Evolutionary conservation across 2,888 invertebrate genomes (phyloP).

Genomic region (Drosophila neutralis): DNA sequence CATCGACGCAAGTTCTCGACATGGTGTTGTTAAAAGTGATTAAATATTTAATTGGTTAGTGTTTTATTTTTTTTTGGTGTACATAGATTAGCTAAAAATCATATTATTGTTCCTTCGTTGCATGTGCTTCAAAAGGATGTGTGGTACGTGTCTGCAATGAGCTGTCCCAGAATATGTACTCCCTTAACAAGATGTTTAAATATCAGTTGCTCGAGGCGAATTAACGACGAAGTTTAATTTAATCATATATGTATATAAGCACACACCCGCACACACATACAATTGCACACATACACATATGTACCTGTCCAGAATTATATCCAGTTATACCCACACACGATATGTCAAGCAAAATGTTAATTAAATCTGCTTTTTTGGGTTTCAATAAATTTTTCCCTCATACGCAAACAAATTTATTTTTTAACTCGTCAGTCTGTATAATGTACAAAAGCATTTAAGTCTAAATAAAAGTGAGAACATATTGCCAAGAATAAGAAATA

Average conservation of each 20-base stretch:
- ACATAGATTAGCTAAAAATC: conserved; percentile 9
- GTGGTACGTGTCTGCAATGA: conserved; percentile 72
- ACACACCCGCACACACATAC: neutral
- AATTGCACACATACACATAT: conserved; percentile 6
- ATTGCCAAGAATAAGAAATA: conserved; percentile 12
- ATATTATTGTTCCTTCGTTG: conserved; percentile 18
- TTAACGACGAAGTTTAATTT: conserved; percentile 23
- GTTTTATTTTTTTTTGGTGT: conserved; percentile 14
- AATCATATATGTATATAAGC: neutral
- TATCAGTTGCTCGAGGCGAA: conserved; percentile 72
- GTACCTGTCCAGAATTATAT: conserved; percentile 32
- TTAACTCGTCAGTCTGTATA: neutral
- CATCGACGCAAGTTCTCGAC: conserved; percentile 62
- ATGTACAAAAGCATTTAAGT: neutral
- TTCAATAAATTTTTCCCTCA: conserved; percentile 43
- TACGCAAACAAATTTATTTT: conserved; percentile 2
- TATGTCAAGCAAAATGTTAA: conserved; percentile 29
- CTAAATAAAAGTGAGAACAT: conserved; percentile 29
- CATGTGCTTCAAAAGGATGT: conserved; percentile 66
- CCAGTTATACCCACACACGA: conserved; percentile 4
- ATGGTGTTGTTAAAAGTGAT: conserved; percentile 82
- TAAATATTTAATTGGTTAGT: conserved; percentile 83
- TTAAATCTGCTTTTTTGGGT: conserved; percentile 36
- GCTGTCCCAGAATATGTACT: conserved; percentile 73
- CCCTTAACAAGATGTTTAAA: conserved; percentile 74